These are phyloP conservation scores for Anthrax anthrax DNA, from an alignment of 2,888 invertebrate species.

Conservation along the genomic window DNA sequence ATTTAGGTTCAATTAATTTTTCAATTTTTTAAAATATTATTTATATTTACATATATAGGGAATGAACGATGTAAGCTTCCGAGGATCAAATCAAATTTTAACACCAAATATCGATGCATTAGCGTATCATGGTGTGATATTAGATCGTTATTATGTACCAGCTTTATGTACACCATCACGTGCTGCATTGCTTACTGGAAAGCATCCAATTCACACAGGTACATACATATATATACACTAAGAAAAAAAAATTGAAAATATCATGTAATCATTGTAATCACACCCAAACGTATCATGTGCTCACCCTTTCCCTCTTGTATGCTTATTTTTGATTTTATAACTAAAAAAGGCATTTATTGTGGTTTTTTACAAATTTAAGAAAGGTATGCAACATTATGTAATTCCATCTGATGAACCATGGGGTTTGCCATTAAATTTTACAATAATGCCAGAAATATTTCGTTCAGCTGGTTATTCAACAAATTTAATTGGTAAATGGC, in stretches of 20 bases:
- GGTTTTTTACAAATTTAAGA: too few relatives aligned
- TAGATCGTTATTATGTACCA: constrained; percentile 67
- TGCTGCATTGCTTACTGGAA: constrained; percentile 67
- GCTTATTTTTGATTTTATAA: too few relatives aligned
- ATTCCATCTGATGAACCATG: constrained; percentile 53
- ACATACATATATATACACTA: neutral
- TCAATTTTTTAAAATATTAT: too few relatives aligned
- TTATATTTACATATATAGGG: constrained; percentile 43
- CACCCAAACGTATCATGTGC: too few relatives aligned
- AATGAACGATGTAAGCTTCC: constrained; percentile 84
- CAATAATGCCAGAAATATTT: constrained; percentile 52
- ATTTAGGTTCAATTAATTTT: neutral
- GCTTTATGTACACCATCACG: constrained; percentile 78
- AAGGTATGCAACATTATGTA: constrained; percentile 59
- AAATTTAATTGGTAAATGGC: constrained; percentile 83
- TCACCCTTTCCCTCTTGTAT: too few relatives aligned
- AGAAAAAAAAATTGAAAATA: too few relatives aligned
- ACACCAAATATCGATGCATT: constrained; percentile 84
- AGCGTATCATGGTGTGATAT: constrained; percentile 68
- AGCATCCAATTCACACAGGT: constrained; percentile 73
- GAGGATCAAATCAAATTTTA: constrained; percentile 72
- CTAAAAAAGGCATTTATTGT: too few relatives aligned
- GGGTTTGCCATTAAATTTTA: constrained; percentile 52
- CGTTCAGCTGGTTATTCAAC: constrained; percentile 63
- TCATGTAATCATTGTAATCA: too few relatives aligned